A percentile compares a stretch with the other conserved stretches of the same genome.
phyloP scores from a whole-genome alignment of 37 sponge, comb jelly and placozoan genomes.

The Cliona cf. orientalis region DNA sequence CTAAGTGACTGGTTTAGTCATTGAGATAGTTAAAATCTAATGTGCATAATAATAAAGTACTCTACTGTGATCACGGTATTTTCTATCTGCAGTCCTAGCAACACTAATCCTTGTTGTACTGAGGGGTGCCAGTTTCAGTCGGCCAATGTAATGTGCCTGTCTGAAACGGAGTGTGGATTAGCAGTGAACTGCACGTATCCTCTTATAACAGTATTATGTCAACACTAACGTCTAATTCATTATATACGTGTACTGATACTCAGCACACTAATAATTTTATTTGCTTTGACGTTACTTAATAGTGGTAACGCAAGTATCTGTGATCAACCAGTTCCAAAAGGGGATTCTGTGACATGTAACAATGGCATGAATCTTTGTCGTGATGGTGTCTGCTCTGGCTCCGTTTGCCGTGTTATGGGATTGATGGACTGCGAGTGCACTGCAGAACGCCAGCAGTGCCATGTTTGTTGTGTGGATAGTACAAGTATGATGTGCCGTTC shows the following conservation, averaged over 20 bases:
- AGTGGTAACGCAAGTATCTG: constrained; percentile 49
- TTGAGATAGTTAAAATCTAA: background rate
- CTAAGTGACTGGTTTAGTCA: background rate
- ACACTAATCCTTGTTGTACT: constrained; percentile 21
- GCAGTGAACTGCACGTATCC: constrained; percentile 43
- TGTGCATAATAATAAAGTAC: constrained; percentile 11
- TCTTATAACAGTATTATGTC: background rate
- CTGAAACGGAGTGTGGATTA: constrained; percentile 19
- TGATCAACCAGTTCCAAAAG: constrained; percentile 16
- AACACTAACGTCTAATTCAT: no score
- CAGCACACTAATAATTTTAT: background rate
- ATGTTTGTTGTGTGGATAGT: constrained; percentile 61
- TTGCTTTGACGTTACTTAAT: constrained; percentile 17
- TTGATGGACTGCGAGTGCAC: constrained; percentile 78
- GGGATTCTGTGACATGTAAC: constrained; percentile 21
- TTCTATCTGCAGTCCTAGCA: no score
- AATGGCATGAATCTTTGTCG: constrained; percentile 47
- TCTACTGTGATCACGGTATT: no score
- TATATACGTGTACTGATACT: no score
- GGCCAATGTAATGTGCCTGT: constrained; percentile 1
- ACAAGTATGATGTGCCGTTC: constrained; percentile 6
- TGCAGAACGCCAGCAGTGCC: constrained; percentile 43
- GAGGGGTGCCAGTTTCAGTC: background rate
- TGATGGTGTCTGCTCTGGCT: constrained; percentile 47
- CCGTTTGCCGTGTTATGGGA: constrained; percentile 8